Conservation (phyloP, 1,140 invertebrate genomes). For the Drosophila ficusphila region DNA sequence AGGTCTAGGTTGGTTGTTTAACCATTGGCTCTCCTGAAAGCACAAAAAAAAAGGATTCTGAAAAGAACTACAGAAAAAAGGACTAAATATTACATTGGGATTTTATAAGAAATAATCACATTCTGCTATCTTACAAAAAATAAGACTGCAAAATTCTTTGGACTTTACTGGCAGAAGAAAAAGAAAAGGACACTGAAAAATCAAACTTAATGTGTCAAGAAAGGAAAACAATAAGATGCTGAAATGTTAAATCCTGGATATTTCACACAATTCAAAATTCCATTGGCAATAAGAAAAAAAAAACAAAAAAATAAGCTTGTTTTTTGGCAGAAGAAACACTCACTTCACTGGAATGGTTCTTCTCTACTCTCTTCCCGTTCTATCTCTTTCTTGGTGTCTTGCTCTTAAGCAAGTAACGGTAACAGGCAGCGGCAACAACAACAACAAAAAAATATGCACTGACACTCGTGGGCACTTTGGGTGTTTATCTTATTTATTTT, state of each 20-base stretch:
- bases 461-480: slow-evolving; percentile 48
- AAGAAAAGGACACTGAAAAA: too few relatives aligned
- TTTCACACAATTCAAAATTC: background rate
- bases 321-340: slow-evolving; percentile 44
- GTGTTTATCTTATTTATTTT: slow-evolving; percentile 9
- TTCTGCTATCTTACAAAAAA: too few relatives aligned
- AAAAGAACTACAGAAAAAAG: too few relatives aligned
- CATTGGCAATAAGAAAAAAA: background rate
- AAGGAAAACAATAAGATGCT: background rate
- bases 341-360: slow-evolving; percentile 64
- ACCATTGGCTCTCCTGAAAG: too few relatives aligned
- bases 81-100: too few relatives aligned
- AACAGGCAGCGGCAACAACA: slow-evolving; percentile 49
- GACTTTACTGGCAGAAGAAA: background rate
- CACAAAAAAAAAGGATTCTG: too few relatives aligned
- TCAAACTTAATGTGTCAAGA: too few relatives aligned
- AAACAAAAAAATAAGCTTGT: slow-evolving; percentile 13
- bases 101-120: too few relatives aligned
- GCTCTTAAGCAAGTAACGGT: slow-evolving; percentile 56
- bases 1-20: too few relatives aligned
- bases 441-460: slow-evolving; percentile 55
- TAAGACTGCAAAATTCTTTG: too few relatives aligned
- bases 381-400: slow-evolving; percentile 10
- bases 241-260: background rate
- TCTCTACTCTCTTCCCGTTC: slow-evolving; percentile 18